Evolutionary conservation across 2,888 invertebrate species (phyloP).

Genomic region (Hetaerina titia): DNA sequence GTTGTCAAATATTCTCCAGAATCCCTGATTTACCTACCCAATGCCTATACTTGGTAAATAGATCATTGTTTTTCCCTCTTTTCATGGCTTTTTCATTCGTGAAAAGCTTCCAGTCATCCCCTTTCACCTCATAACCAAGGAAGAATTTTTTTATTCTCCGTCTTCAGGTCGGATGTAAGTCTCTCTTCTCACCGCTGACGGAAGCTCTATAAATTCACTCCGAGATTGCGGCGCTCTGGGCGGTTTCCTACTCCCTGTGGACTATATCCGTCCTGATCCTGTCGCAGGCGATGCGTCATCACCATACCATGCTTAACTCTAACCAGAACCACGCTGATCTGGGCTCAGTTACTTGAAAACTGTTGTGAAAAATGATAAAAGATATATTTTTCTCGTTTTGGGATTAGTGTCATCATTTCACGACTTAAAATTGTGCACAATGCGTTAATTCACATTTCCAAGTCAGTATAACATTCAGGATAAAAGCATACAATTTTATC

Average conservation of each 20-base stretch:
- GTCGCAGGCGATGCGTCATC: conserved; percentile 20
- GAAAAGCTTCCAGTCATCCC: background rate
- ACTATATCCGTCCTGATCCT: conserved; percentile 43
- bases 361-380: background rate
- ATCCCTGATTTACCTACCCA: no score
- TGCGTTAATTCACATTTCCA: background rate
- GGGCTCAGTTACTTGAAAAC: background rate
- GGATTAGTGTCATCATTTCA: background rate
- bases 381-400: background rate
- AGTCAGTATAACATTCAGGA: no score
- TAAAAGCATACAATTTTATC: no score
- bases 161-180: background rate
- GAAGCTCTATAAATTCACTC: conserved; percentile 53
- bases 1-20: no score
- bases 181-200: conserved; percentile 46
- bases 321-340: background rate
- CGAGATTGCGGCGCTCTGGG: background rate
- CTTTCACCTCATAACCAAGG: background rate
- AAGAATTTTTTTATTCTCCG: background rate
- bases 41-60: no score
- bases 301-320: background rate
- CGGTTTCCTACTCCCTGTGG: conserved; percentile 18
- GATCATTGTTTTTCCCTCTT: no score
- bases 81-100: no score
- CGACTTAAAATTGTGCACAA: background rate